Evolutionary conservation across 2,888 invertebrate genomes (phyloP).

Genomic region (Perithous albicinctus): DNA sequence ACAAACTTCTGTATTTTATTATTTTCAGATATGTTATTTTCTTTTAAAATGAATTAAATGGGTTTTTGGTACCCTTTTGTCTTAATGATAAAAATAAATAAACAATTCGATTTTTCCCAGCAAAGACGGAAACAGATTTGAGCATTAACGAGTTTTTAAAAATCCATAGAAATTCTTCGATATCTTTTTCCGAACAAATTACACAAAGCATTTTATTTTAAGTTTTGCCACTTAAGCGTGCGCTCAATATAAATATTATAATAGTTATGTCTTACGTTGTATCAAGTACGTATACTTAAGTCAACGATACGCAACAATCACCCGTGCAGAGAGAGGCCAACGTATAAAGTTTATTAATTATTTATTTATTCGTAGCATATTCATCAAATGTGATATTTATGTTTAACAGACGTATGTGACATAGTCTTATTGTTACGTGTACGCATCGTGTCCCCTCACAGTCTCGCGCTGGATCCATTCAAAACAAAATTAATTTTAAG

Average conservation of each 20-base stretch:
- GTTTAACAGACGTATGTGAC: slow-evolving; percentile 70
- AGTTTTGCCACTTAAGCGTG: not conserved
- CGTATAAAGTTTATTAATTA: slow-evolving; percentile 66
- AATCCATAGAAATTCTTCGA: slow-evolving; percentile 4
- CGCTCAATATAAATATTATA: not conserved
- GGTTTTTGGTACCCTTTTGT: too few species aligned
- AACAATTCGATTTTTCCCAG: not conserved
- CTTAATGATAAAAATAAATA: too few species aligned
- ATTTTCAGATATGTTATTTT: too few species aligned
- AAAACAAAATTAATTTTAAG: slow-evolving; percentile 6
- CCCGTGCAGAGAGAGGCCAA: slow-evolving; percentile 47
- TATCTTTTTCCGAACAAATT: not conserved
- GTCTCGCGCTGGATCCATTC: slow-evolving; percentile 18
- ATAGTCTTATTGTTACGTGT: slow-evolving; percentile 20
- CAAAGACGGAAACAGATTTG: not conserved
- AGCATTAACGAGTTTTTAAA: not conserved
- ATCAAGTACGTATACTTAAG: slow-evolving; percentile 55
- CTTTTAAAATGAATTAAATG: too few species aligned
- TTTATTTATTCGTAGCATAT: slow-evolving; percentile 76
- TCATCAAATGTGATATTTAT: slow-evolving; percentile 81
- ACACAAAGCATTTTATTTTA: slow-evolving; percentile 8
- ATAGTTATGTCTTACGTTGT: slow-evolving; percentile 11
- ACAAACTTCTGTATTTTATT: too few species aligned
- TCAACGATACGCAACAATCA: slow-evolving; percentile 38
- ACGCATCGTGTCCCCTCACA: slow-evolving; percentile 4